Percentiles rank a stretch among this genome's conserved stretches.
Evolutionary conservation across 2,888 invertebrate genomes (phyloP).

Genomic region (Ophion costatus): DNA sequence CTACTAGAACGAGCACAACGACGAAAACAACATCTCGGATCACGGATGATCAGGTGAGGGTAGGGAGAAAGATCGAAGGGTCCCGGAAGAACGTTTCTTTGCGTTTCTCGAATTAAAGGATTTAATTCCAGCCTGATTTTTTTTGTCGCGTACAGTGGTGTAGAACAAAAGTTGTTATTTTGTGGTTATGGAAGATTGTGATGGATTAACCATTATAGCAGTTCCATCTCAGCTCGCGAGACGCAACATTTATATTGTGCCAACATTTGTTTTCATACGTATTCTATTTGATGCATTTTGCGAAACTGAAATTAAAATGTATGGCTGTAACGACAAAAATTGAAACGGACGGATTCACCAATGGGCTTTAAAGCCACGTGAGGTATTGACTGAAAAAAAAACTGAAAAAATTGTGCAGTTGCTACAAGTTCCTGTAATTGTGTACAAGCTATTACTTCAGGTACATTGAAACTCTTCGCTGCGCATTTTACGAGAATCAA

Average conservation of each 20-base stretch:
- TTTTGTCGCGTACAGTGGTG: neutral
- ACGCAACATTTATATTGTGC: too few species aligned
- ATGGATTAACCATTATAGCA: too few species aligned
- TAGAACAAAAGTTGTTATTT: neutral
- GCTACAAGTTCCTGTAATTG: neutral
- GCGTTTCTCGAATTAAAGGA: neutral
- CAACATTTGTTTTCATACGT: too few species aligned
- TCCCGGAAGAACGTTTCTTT: neutral
- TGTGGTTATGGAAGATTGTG: neutral
- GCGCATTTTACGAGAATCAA: slow-evolving; percentile 23
- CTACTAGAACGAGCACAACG: slow-evolving; percentile 75
- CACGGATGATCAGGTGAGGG: slow-evolving; percentile 76
- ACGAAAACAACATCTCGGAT: slow-evolving; percentile 68
- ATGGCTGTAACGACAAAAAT: too few species aligned
- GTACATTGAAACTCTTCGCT: neutral
- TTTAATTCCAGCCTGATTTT: neutral
- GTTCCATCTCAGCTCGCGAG: too few species aligned
- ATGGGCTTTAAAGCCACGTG: too few species aligned
- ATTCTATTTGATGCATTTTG: too few species aligned
- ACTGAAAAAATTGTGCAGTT: neutral
- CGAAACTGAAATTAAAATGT: too few species aligned
- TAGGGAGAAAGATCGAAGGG: neutral
- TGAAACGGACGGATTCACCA: too few species aligned
- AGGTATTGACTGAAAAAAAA: neutral
- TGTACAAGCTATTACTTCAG: neutral